Conservation (phyloP, 2,113 vertebrate genomes). For the Pluvialis apricaria region DNA sequence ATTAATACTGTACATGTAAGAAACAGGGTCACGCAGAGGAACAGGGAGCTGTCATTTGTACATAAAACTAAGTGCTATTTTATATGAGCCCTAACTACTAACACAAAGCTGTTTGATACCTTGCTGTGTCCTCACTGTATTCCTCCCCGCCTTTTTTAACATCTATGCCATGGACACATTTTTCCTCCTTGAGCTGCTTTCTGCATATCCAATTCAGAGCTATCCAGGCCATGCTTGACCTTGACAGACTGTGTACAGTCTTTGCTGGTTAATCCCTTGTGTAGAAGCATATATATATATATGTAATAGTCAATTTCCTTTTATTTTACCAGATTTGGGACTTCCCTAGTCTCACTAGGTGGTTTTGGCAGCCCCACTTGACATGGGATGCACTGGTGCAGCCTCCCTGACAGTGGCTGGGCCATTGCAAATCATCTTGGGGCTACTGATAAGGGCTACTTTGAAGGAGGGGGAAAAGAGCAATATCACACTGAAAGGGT, state of each 20-base stretch:
- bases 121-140: background rate
- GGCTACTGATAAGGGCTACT: background rate
- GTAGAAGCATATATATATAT: background rate
- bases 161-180: background rate
- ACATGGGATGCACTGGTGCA: background rate
- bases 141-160: background rate
- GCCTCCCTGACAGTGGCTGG: background rate
- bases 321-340: background rate
- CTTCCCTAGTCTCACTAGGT: background rate
- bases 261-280: background rate
- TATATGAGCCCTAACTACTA: background rate
- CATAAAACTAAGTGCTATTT: background rate
- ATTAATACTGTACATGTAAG: background rate
- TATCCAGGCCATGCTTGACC: background rate
- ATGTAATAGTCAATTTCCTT: background rate
- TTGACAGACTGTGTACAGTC: background rate
- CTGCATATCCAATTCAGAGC: background rate
- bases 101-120: background rate
- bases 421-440: background rate
- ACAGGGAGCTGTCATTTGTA: background rate
- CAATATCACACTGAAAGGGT: background rate
- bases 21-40: background rate
- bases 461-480: background rate
- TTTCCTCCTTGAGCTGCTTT: background rate
- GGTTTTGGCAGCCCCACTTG: background rate